Evolutionary conservation across 2,888 invertebrate genomes (phyloP).

Genomic region (Branchipolynoe longqiensis): DNA sequence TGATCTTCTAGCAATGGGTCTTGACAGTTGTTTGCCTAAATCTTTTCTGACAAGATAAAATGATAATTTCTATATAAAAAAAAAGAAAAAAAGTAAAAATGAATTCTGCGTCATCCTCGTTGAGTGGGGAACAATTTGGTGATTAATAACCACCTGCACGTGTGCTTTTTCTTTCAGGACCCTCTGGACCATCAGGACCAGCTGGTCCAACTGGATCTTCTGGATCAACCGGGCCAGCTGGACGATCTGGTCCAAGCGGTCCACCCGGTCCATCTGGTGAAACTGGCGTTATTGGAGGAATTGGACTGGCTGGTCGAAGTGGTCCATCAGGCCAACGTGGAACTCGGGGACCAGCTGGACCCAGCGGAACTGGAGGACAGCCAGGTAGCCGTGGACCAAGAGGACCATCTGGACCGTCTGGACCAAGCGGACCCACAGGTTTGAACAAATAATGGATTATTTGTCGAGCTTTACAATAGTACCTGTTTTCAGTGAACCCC

Average conservation of each 20-base stretch:
- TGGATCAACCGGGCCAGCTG: slow-evolving; percentile 23
- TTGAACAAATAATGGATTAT: too few species aligned
- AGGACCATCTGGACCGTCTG: slow-evolving; percentile 57
- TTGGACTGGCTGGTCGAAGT: slow-evolving; percentile 55
- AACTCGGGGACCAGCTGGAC: slow-evolving; percentile 54
- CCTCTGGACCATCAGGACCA: slow-evolving; percentile 47
- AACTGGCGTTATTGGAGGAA: slow-evolving; percentile 54
- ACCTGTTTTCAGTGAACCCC: too few species aligned
- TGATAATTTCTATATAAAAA: too few species aligned
- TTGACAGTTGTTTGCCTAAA: too few species aligned
- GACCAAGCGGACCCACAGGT: slow-evolving; percentile 61
- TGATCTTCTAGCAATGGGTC: too few species aligned
- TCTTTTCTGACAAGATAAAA: too few species aligned
- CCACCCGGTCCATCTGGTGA: slow-evolving; percentile 56
- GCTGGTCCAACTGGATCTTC: slow-evolving; percentile 2
- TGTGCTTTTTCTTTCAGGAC: slow-evolving; percentile 10
- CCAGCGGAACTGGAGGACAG: slow-evolving; percentile 65
- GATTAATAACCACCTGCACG: background rate
- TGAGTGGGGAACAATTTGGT: background rate
- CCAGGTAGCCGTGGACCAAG: slow-evolving; percentile 17
- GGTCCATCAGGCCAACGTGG: slow-evolving; percentile 63
- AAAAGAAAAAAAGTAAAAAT: too few species aligned
- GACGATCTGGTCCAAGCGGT: slow-evolving; percentile 62
- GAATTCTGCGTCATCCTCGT: background rate
- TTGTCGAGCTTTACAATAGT: too few species aligned